Percentiles rank a stretch among this genome's conserved stretches.
Evolutionary conservation across 2,797 vertebrate species (phyloP).

Genomic region (Rhabdophis nuchalis): DNA sequence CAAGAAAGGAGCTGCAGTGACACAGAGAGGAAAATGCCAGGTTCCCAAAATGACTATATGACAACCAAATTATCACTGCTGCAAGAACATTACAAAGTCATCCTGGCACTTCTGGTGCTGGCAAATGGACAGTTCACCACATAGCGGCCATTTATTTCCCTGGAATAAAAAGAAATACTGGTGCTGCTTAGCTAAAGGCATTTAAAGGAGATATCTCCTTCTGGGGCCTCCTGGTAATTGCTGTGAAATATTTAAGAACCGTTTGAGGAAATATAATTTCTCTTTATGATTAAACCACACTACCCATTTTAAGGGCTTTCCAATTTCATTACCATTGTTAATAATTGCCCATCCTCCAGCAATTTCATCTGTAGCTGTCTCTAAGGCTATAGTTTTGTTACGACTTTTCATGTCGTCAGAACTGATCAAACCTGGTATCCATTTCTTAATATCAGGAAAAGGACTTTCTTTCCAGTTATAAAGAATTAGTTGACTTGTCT

Average conservation of each 20-base stretch:
- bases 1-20: conserved; percentile 38
- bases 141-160: neutral
- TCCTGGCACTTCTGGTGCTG: neutral
- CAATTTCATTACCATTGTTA: conserved; percentile 6
- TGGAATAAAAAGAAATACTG: conserved; percentile 12
- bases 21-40: conserved; percentile 30
- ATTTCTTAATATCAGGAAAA: neutral
- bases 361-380: conserved; percentile 27
- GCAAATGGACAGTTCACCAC: neutral
- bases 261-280: neutral
- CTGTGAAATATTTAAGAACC: neutral
- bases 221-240: neutral
- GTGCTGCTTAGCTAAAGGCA: neutral
- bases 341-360: conserved; percentile 9
- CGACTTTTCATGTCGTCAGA: neutral
- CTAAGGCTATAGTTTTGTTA: conserved; percentile 2
- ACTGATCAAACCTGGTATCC: neutral
- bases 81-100: neutral
- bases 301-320: neutral
- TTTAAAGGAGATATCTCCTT: neutral
- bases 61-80: neutral
- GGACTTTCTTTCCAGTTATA: neutral
- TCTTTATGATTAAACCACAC: neutral
- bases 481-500: neutral
- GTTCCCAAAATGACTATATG: conserved; percentile 39